Evolutionary conservation across 2,113 vertebrate genomes (phyloP).

Genomic region (Scortum barcoo): DNA sequence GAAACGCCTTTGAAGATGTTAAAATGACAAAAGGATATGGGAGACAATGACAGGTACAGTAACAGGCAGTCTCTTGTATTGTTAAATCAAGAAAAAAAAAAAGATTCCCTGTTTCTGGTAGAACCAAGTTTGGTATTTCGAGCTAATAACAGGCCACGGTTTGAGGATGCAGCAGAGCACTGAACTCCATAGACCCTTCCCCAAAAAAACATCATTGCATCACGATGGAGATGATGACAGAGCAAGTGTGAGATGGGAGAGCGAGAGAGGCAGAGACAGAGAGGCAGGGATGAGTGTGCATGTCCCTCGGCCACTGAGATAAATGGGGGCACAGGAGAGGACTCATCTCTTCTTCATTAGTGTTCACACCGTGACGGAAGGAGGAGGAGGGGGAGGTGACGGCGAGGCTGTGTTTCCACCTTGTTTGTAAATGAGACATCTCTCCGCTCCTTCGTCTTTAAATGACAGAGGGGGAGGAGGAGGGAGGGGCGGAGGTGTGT

Average conservation of each 20-base stretch:
- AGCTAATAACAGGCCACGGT: conserved; percentile 7
- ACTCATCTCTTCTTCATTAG: conserved; percentile 86
- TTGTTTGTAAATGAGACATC: conserved; percentile 81
- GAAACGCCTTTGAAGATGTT: background rate
- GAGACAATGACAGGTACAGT: background rate
- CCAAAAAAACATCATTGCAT: conserved; percentile 26
- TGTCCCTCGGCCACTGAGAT: conserved; percentile 73
- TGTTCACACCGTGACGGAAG: conserved; percentile 80
- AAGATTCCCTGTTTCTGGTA: conserved; percentile 13
- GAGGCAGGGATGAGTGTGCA: conserved; percentile 56
- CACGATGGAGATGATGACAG: conserved; percentile 34
- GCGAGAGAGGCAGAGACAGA: conserved; percentile 40
- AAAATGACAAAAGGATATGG: background rate
- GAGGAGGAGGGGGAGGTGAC: conserved; percentile 53
- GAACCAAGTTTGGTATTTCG: conserved; percentile 3
- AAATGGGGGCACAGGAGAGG: conserved; percentile 81
- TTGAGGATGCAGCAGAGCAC: conserved; percentile 27
- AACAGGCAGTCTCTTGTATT: background rate
- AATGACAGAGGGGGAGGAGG: conserved; percentile 34
- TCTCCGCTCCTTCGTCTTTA: conserved; percentile 58
- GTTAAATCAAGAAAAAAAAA: conserved; percentile 4
- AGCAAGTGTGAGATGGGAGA: conserved; percentile 36
- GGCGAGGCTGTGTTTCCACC: conserved; percentile 64
- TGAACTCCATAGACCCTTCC: too few species aligned
- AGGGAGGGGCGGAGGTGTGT: conserved; percentile 8